Conservation (phyloP, 2,888 invertebrate genomes). For the Athalia rosae region DNA sequence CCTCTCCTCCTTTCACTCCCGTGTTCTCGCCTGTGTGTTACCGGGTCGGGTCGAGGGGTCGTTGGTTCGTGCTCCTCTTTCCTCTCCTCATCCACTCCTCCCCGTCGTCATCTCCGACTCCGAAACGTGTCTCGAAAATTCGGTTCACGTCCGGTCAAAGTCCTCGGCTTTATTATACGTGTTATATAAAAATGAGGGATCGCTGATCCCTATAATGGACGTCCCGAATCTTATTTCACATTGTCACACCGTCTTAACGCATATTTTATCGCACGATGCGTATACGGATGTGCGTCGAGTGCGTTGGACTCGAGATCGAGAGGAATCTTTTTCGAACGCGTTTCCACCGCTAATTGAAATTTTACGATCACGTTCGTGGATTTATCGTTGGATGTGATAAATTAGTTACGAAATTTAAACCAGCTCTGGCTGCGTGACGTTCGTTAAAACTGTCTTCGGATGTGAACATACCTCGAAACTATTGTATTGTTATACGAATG, state of each 20-base stretch:
- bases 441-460: background rate
- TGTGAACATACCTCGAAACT: background rate
- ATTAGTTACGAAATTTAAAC: too few relatives aligned
- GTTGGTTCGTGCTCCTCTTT: background rate
- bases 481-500: constrained; percentile 17
- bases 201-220: constrained; percentile 31
- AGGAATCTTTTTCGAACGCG: too few relatives aligned
- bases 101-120: background rate
- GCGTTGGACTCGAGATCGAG: too few relatives aligned
- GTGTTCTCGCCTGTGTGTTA: background rate
- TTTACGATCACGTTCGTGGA: too few relatives aligned
- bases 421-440: background rate
- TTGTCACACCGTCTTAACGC: too few relatives aligned
- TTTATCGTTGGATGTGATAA: too few relatives aligned
- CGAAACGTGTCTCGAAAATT: constrained; percentile 29
- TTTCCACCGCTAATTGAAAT: too few relatives aligned
- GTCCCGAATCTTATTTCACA: background rate
- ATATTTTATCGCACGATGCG: too few relatives aligned
- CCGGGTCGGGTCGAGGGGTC: constrained; percentile 1
- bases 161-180: constrained; percentile 1
- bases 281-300: too few relatives aligned
- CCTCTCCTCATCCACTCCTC: background rate
- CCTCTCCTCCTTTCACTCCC: background rate
- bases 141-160: constrained; percentile 46
- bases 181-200: constrained; percentile 8